A percentile compares a stretch with the other conserved stretches of the same genome.
phyloP scores from a whole-genome alignment of 1,140 invertebrate species.

The Zaprionus davidi region DNA sequence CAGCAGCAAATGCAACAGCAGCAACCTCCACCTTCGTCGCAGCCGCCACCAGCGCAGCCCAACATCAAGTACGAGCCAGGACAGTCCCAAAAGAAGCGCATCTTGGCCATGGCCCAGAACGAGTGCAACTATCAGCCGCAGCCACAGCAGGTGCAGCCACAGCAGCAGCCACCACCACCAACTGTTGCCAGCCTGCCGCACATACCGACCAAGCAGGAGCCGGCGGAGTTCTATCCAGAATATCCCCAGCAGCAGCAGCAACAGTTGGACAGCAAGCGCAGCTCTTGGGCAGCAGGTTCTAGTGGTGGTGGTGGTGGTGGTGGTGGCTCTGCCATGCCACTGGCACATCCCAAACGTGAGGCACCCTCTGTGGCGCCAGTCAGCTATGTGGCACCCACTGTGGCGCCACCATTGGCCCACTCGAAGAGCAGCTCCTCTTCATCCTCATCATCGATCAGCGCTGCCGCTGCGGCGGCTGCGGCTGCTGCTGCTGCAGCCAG shows the following conservation, averaged over 20 bases:
- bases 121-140: constrained; percentile 88
- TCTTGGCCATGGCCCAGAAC: constrained; percentile 92
- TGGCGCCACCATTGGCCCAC: constrained; percentile 73
- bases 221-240: constrained; percentile 79
- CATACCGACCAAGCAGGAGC: constrained; percentile 82
- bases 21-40: constrained; percentile 76
- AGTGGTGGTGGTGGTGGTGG: neutral
- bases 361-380: constrained; percentile 72
- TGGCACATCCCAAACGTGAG: constrained; percentile 76
- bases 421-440: constrained; percentile 77
- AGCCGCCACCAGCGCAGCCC: constrained; percentile 57
- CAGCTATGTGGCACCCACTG: constrained; percentile 61
- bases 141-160: constrained; percentile 37
- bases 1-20: constrained; percentile 69
- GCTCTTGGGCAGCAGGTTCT: constrained; percentile 71
- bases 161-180: constrained; percentile 55
- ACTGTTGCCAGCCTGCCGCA: constrained; percentile 70
- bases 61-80: constrained; percentile 85
- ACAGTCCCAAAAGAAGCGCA: constrained; percentile 94
- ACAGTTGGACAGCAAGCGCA: constrained; percentile 73
- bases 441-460: constrained; percentile 68
- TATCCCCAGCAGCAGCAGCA: constrained; percentile 51
- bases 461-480: constrained; percentile 68
- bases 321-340: constrained; percentile 40
- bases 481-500: constrained; percentile 72